Evolutionary conservation across 2,888 invertebrate species (phyloP), one percentile per base, ranked within the genome.

Genomic region (Heliconius sara): DNA sequence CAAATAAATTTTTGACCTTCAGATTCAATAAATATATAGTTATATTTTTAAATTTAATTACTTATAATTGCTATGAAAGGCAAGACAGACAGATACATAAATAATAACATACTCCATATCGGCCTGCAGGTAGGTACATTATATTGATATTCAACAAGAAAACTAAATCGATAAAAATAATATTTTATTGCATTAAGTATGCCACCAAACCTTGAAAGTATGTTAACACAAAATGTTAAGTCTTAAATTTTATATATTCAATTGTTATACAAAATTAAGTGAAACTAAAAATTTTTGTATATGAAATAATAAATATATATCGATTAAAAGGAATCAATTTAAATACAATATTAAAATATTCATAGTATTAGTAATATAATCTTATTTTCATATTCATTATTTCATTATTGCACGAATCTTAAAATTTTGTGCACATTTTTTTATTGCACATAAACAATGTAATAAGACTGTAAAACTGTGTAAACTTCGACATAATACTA

Each of bases 401-500:
- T 52, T 52, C 6, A 52, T 47, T 47, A 47, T 47, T 16, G 16
- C 16, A 6, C 16, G 16, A 47, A 47, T 12, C n/a, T 39, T 39
- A 9, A 39, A 39, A 39, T 1, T 9, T 34, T 9, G 9, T 34
- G 34, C 34, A 34, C 7, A 34, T 34, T 39, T 39, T 39, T 39
- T 39, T 39, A 39, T 9, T 1, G 60, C n/a, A 63, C n/a, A n/a
- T 25, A 60, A n/a, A 60, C n/a, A 63, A 63, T 63, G 4, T 63
- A 63, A 0, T 63, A 10, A 5, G 3, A 87, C 85, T 86, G 85
- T 84, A 22, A 19, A 52, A 52, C 52, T 52, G 19, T 60, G 83
- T 86, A 82, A 83, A 80, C 84, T 83, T 79, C 83, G 80, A 82
- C 77, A 84, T 79, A 83, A 83, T 68, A 68, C 68, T 75, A 75